These are phyloP conservation scores for Channallabes apus DNA, from an alignment of 2,797 vertebrate genomes.

Conservation along the genomic window DNA sequence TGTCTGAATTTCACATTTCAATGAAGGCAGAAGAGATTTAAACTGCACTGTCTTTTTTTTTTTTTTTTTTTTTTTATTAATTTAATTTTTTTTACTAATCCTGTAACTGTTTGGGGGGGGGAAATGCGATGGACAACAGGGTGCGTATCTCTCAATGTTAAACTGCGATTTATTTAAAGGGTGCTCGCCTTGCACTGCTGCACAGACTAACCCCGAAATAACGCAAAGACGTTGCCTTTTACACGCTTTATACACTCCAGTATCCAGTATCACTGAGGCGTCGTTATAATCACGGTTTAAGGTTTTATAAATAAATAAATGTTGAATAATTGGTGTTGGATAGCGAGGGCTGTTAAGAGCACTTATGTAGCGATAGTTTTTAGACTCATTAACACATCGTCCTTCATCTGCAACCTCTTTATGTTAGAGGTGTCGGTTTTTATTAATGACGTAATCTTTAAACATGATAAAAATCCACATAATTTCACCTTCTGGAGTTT, in stretches of 20 bases:
- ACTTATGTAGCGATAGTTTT: constrained; percentile 5
- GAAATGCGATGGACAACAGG: neutral
- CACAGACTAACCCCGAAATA: neutral
- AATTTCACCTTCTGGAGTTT: neutral
- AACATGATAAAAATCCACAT: neutral
- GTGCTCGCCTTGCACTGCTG: neutral
- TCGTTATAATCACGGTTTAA: neutral
- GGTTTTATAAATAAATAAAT: neutral
- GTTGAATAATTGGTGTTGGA: neutral
- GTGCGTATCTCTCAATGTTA: neutral
- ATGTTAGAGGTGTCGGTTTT: too few species aligned
- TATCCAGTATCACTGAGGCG: neutral
- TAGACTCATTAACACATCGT: neutral
- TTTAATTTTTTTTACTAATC: neutral
- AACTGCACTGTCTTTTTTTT: neutral
- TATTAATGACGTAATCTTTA: too few species aligned
- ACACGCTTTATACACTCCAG: neutral
- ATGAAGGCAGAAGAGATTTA: neutral
- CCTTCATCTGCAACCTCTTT: neutral
- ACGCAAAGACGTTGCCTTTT: constrained; percentile 1
- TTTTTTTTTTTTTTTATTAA: neutral
- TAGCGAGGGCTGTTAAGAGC: neutral
- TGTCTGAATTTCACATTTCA: neutral
- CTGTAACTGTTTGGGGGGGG: neutral
- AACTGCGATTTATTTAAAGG: neutral